These are phyloP conservation scores for Carduelis carduelis DNA, from an alignment of 2,797 vertebrate species.

Conservation along the genomic window DNA sequence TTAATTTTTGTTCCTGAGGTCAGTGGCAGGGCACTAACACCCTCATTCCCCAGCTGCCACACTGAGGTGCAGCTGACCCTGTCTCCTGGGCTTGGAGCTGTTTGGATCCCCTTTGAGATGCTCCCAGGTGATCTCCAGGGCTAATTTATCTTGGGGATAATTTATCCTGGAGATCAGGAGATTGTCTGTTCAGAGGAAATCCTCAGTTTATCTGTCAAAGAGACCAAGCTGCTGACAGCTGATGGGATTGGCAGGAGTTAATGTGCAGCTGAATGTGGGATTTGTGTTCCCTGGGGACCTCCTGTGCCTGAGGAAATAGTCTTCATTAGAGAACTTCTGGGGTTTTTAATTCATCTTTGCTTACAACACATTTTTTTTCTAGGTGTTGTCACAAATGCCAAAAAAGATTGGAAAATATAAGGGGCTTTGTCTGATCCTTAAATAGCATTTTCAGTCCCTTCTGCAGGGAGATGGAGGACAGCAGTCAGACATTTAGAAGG, in stretches of 20 bases:
- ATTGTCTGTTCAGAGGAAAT: neutral
- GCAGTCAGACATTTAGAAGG: neutral
- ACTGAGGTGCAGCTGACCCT: neutral
- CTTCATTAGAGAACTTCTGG: neutral
- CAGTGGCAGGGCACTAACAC: neutral
- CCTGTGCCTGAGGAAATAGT: neutral
- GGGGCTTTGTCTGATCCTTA: neutral
- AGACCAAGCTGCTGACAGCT: neutral
- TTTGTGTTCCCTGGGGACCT: neutral
- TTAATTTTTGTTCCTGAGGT: neutral
- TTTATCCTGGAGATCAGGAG: neutral
- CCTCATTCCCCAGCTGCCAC: neutral
- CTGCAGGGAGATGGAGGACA: neutral
- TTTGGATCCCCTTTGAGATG: neutral
- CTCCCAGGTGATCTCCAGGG: neutral
- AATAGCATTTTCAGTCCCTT: neutral
- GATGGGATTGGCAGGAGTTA: neutral
- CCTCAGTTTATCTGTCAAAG: neutral
- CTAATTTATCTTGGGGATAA: neutral
- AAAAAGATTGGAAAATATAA: neutral
- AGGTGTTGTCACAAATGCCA: neutral
- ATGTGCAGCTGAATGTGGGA: neutral
- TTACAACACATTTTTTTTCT: neutral
- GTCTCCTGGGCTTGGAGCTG: neutral
- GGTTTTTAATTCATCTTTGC: neutral